Base-by-base conservation (phyloP, 2,888 invertebrate species). In the Galeruca laticollis region DNA sequence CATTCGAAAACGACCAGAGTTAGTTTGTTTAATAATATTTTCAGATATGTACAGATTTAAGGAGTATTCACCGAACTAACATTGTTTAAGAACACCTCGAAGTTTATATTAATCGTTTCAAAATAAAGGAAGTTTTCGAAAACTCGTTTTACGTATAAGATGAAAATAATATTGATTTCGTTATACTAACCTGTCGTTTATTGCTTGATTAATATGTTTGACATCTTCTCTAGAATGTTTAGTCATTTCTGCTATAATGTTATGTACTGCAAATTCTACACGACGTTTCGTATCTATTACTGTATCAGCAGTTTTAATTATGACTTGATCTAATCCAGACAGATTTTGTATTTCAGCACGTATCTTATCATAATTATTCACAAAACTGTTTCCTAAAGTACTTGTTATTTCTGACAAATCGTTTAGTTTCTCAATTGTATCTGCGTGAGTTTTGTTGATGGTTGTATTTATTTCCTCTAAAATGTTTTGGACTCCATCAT, bases 211-310 rank as follows among this genome's bases (percentile, higher is more conserved):
- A 49, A 95, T 86, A 51, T 88, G 89, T 63, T 87, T 87, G 15
- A 91, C 88, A 80, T 93, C 91, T 10, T 87, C 85, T 78, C 89
- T 90, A 43, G 95, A 87, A 40, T 93, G 85, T 69, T 92, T 91
- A 4, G 90, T 89, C 59, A 96, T 88, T 82, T 95, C 94, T 60
- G 91, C 85, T 40, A 94, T 86, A 71, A 96, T 93, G 84, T 94
- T 93, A 79, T 94, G 92, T 0, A 95, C 92, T 6, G 94, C 94
- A 79, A 94, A 95, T 81, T 96, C 95, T 13, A 96, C 90, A 52
- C 94, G 89, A 63, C 94, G 90, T 84, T 94, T 96, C 1, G 92
- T 94, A 70, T 94, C 94, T 80, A 94, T 84, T 37, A 95, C 94
- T 81, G 93, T 92, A 85, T 96, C 95, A 0, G 94, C 93, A 52